phyloP scores from a whole-genome alignment of 1,140 invertebrate species.

The Diabrotica undecimpunctata region DNA sequence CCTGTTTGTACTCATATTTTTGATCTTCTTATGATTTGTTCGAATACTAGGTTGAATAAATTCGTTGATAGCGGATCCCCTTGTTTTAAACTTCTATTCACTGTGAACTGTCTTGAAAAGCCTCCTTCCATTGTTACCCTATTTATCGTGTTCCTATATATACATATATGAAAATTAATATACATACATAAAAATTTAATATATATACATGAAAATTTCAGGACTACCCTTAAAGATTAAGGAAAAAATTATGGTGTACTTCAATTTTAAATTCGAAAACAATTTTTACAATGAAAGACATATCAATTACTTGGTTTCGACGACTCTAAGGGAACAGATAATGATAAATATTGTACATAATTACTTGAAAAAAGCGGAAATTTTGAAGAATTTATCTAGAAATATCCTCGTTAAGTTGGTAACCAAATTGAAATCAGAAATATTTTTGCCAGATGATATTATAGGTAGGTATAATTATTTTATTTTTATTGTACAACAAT shows the following conservation, averaged over 20 bases:
- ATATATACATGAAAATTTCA: not conserved
- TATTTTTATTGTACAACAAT: no score
- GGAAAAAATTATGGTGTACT: not conserved
- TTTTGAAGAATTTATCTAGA: slow-evolving; percentile 35
- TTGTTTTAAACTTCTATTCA: no score
- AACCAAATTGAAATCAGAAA: slow-evolving; percentile 30
- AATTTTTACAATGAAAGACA: not conserved
- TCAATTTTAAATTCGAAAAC: not conserved
- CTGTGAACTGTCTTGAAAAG: no score
- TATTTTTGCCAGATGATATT: slow-evolving; percentile 37
- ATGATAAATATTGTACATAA: slow-evolving; percentile 29
- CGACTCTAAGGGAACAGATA: slow-evolving; percentile 32
- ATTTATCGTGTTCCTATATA: no score
- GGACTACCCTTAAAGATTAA: not conserved
- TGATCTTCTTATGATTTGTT: no score
- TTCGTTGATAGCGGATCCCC: no score
- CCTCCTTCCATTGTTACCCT: no score
- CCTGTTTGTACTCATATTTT: no score
- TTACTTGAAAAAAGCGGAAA: slow-evolving; percentile 28
- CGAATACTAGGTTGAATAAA: no score
- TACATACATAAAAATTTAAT: no score
- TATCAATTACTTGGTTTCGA: not conserved
- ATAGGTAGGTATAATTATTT: slow-evolving; percentile 36
- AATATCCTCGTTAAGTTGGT: slow-evolving; percentile 31
- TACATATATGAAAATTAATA: no score